Evolutionary conservation across 2,888 invertebrate species (phyloP).

Genomic region (Gortyna flavago): DNA sequence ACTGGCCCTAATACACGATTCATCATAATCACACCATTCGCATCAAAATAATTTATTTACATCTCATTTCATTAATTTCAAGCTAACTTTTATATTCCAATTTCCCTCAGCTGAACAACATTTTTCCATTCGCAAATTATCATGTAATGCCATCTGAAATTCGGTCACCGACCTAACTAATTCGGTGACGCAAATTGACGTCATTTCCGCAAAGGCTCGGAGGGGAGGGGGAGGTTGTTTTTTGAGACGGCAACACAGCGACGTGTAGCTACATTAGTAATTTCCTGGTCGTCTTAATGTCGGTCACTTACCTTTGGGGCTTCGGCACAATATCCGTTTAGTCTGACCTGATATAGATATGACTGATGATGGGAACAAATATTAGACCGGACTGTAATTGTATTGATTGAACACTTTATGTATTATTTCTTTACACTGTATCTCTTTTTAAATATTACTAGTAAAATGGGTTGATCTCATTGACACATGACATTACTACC

Average conservation of each 20-base stretch:
- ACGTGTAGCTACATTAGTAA: slow-evolving; percentile 61
- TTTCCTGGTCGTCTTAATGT: slow-evolving; percentile 66
- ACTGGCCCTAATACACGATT: neutral
- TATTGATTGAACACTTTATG: no score
- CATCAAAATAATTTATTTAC: neutral
- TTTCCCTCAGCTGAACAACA: slow-evolving; percentile 23
- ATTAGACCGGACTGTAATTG: no score
- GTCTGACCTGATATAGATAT: slow-evolving; percentile 36
- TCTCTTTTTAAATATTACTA: neutral
- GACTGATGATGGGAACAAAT: slow-evolving; percentile 18
- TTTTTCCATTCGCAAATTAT: slow-evolving; percentile 42
- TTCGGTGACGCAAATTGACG: slow-evolving; percentile 66
- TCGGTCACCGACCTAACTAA: slow-evolving; percentile 58
- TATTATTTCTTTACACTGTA: no score
- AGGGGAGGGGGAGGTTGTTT: slow-evolving; percentile 49
- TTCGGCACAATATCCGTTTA: slow-evolving; percentile 52
- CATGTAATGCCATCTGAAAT: slow-evolving; percentile 58
- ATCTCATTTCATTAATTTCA: slow-evolving; percentile 15
- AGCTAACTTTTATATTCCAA: slow-evolving; percentile 26
- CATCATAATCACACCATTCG: neutral
- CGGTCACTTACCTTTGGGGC: slow-evolving; percentile 52
- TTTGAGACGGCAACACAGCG: slow-evolving; percentile 60
- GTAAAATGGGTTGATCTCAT: neutral
- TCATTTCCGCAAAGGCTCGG: slow-evolving; percentile 66
- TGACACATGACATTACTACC: neutral